phyloP scores from a whole-genome alignment of 2,888 invertebrate species.

The Brassicogethes aeneus region DNA sequence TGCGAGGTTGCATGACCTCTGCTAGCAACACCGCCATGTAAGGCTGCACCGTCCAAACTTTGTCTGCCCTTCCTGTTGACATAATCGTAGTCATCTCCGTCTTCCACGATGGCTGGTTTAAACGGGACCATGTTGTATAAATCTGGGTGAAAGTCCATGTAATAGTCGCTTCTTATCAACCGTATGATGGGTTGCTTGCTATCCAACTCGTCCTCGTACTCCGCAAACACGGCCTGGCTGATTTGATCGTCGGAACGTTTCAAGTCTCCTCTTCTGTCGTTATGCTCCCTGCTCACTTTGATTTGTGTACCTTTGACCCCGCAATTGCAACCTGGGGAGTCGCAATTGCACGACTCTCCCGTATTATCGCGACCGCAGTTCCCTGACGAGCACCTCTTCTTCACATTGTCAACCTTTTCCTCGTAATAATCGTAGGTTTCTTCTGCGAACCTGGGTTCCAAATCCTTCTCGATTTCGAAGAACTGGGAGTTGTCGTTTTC shows the following conservation, averaged over 20 bases:
- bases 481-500: no score
- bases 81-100: slow-evolving; percentile 1
- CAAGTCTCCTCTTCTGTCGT: slow-evolving; percentile 2
- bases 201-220: not conserved
- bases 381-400: not conserved
- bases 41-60: slow-evolving; percentile 18
- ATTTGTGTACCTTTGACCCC: not conserved
- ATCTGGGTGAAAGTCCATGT: slow-evolving; percentile 20
- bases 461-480: no score
- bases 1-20: slow-evolving; percentile 24
- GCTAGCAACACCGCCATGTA: slow-evolving; percentile 23
- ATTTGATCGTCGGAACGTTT: slow-evolving; percentile 4
- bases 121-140: slow-evolving; percentile 9
- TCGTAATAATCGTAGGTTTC: no score
- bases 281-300: not conserved
- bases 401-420: no score
- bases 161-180: slow-evolving; percentile 9
- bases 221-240: slow-evolving; percentile 9
- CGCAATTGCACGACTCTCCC: not conserved
- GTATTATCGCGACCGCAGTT: not conserved
- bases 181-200: no score
- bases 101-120: no score
- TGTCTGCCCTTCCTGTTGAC: slow-evolving; percentile 19
- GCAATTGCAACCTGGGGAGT: not conserved
- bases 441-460: no score